A percentile compares a stretch with the other conserved stretches of the same genome.
These are phyloP conservation scores for Pheosia gnoma DNA, from an alignment of 2,888 invertebrate genomes.

Conservation along the genomic window DNA sequence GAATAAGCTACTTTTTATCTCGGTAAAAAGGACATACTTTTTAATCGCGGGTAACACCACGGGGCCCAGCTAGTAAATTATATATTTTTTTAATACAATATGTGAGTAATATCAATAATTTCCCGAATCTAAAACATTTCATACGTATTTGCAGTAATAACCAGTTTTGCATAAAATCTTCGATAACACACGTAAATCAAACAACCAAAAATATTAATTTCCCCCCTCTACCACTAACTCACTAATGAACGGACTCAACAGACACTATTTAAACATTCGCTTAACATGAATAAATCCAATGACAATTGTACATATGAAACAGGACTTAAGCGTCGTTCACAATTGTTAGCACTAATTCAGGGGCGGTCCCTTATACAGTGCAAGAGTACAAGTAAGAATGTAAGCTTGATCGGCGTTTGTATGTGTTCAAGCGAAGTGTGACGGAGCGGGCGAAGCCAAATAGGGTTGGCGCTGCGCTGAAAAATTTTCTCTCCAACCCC, in stretches of 20 bases:
- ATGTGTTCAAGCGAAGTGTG: conserved; percentile 74
- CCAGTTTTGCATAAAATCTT: too few species aligned
- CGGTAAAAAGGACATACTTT: too few species aligned
- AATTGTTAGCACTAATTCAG: conserved; percentile 81
- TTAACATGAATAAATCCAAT: conserved; percentile 46
- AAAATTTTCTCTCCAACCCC: conserved; percentile 81
- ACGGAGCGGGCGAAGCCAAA: conserved; percentile 74
- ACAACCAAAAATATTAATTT: too few species aligned
- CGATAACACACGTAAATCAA: too few species aligned
- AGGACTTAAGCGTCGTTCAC: conserved; percentile 65
- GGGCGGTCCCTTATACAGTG: conserved; percentile 79
- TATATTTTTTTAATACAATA: too few species aligned
- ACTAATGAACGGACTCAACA: conserved; percentile 41
- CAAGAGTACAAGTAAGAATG: conserved; percentile 69
- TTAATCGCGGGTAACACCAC: too few species aligned
- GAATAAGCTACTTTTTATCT: too few species aligned
- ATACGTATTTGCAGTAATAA: too few species aligned
- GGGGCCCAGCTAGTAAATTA: too few species aligned
- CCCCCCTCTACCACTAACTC: neutral
- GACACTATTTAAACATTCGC: conserved; percentile 36
- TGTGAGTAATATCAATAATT: too few species aligned
- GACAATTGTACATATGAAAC: conserved; percentile 47
- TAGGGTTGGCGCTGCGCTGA: conserved; percentile 76
- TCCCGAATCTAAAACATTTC: too few species aligned
- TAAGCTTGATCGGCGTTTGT: conserved; percentile 81